Percentiles rank a stretch among this genome's conserved stretches.
Conservation (phyloP, 2,888 invertebrate genomes). For the Ormyrus rosae region DNA sequence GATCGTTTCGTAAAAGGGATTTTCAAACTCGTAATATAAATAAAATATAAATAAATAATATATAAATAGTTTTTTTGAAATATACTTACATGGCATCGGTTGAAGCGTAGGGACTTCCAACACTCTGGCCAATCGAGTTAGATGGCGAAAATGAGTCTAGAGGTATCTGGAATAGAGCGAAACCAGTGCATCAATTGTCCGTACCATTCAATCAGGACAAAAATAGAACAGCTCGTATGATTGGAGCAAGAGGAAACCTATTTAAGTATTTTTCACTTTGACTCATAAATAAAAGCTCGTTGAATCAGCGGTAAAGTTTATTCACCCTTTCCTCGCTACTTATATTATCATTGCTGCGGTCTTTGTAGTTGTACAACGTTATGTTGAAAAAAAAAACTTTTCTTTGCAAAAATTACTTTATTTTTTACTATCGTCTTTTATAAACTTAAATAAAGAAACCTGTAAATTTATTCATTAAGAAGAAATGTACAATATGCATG, state of each 20-base stretch:
- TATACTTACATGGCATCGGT: slow-evolving; percentile 70
- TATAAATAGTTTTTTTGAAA: slow-evolving; percentile 10
- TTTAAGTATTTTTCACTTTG: slow-evolving; percentile 20
- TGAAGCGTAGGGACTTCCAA: slow-evolving; percentile 66
- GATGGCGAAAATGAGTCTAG: slow-evolving; percentile 68
- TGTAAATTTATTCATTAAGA: too few species aligned
- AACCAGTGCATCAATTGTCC: slow-evolving; percentile 37
- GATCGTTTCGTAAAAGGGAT: too few species aligned
- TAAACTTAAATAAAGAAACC: too few species aligned
- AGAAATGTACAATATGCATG: too few species aligned
- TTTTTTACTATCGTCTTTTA: too few species aligned
- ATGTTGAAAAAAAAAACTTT: too few species aligned
- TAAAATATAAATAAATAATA: neutral
- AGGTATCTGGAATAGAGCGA: slow-evolving; percentile 66
- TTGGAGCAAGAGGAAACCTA: slow-evolving; percentile 11
- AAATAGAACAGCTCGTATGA: slow-evolving; percentile 32
- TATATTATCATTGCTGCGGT: neutral
- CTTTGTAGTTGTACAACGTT: too few species aligned
- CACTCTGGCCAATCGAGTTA: slow-evolving; percentile 63
- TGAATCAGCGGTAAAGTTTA: slow-evolving; percentile 16
- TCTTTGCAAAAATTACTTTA: too few species aligned
- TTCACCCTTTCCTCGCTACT: slow-evolving; percentile 8
- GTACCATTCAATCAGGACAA: slow-evolving; percentile 30
- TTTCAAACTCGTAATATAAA: too few species aligned
- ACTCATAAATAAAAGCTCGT: slow-evolving; percentile 24